These are phyloP conservation scores for Brachionus rotundiformis DNA, from an alignment of 1,140 invertebrate species.

Conservation along the genomic window DNA sequence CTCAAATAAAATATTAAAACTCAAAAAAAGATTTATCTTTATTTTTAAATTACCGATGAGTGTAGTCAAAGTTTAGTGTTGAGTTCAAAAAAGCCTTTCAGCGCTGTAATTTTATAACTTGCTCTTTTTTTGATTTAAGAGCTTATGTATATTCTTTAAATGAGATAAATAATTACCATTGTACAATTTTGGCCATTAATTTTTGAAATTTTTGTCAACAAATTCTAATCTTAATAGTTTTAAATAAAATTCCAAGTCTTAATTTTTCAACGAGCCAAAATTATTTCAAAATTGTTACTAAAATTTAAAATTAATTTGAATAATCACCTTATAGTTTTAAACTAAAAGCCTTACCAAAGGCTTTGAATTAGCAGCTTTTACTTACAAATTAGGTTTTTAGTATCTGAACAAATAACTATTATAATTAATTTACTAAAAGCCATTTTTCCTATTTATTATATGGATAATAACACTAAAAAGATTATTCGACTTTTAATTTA, in stretches of 20 bases:
- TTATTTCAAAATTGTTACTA: neutral
- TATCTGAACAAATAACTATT: no score
- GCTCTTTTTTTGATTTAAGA: neutral
- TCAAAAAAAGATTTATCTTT: neutral
- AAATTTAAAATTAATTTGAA: neutral
- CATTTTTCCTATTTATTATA: no score
- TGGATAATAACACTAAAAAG: no score
- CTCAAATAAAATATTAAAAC: no score
- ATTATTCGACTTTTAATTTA: no score
- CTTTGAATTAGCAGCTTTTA: no score
- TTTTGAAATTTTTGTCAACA: neutral
- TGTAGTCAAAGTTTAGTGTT: neutral
- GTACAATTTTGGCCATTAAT: neutral
- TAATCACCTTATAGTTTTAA: neutral
- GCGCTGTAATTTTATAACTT: neutral
- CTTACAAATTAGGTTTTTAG: no score
- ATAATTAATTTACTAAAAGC: no score
- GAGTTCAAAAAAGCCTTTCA: neutral
- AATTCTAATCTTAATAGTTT: neutral
- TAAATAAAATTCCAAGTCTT: neutral
- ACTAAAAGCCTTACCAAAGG: no score
- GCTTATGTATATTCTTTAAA: neutral
- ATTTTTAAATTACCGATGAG: neutral
- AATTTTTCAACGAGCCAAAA: neutral
- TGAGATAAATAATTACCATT: neutral